Evolutionary conservation across 2,113 vertebrate genomes (phyloP), one percentile per base, ranked within the genome.

Genomic region (Notarius quadriscutis): DNA sequence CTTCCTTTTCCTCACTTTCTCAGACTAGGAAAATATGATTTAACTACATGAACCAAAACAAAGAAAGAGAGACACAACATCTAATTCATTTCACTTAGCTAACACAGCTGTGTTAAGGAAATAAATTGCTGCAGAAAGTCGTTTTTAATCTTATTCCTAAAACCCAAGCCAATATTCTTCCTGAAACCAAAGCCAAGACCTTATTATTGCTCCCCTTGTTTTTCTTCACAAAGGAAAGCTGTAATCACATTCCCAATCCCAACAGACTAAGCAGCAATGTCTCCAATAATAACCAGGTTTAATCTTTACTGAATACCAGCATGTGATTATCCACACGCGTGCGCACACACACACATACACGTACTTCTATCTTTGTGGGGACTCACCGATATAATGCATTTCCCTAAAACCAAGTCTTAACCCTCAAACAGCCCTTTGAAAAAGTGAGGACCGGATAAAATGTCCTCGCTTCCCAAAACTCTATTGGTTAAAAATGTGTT

Each of bases 221-320:
- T 53, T 79, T 27, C 0, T 57, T 30, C 8, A 80, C 5, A 60
- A 60, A 81, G 25, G 9, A 80, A 60, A 34, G 55, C 79, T 81
- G 7, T 81, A 57, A 80, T 57, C 75, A 80, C 12, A 80, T 80
- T 53, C 55, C 55, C 55, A 60, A 81, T 58, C 55, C 79, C 14
- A 60, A 34, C 55, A 81, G 3, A 81, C 57, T 57, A 57, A 80
- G 51, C 77, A 79, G 25, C 53, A 58, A 34, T 60, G 17, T 81
- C 11, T 30, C 51, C 4, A 30, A 41, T 58, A 60, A 81, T 60
- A 17, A 81, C 6, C 53, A 60, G 55, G 53, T 20, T 81, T 81
- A 58, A 34, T 81, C 27, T 58, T 53, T 14, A 27, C 75, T 79
- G 10, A 74, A 48, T 41, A 34, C n/a, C 67, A 69, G 5, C 27